Conservation (phyloP, 2,797 vertebrate species). For the Channa striata region DNA sequence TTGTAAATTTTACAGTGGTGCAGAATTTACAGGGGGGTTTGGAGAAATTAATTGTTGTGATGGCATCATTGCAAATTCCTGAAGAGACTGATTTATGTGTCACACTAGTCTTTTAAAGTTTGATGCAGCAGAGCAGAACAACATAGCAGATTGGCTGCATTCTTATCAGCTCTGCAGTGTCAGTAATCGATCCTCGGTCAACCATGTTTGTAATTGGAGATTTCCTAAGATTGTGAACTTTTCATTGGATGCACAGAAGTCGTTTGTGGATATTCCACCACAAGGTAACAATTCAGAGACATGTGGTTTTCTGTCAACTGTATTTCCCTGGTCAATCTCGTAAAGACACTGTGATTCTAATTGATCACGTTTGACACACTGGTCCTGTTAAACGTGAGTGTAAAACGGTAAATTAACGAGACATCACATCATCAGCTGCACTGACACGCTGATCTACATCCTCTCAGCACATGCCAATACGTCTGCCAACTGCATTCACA, state of each 20-base stretch:
- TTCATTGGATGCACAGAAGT: not conserved
- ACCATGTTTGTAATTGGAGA: not conserved
- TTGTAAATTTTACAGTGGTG: too few species aligned
- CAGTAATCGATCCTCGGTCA: not conserved
- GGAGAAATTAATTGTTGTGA: too few species aligned
- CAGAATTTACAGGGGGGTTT: too few species aligned
- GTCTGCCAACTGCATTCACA: constrained; percentile 33
- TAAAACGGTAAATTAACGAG: constrained; percentile 32
- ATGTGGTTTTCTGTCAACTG: not conserved
- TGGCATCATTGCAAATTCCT: too few species aligned
- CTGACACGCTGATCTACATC: constrained; percentile 41
- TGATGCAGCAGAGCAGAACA: constrained; percentile 8
- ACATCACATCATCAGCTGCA: constrained; percentile 31
- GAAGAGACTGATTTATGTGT: constrained; percentile 1
- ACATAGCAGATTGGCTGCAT: constrained; percentile 2
- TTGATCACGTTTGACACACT: constrained; percentile 14
- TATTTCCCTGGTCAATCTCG: not conserved
- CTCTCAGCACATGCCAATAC: constrained; percentile 35
- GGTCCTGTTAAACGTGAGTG: constrained; percentile 6
- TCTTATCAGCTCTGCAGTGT: not conserved
- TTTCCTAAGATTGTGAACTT: not conserved
- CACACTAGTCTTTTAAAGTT: constrained; percentile 10
- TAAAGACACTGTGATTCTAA: not conserved
- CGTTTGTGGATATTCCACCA: not conserved
- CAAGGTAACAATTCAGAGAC: not conserved